Evolutionary conservation across 2,113 vertebrate genomes (phyloP).

Genomic region (Erythrolamprus reginae): DNA sequence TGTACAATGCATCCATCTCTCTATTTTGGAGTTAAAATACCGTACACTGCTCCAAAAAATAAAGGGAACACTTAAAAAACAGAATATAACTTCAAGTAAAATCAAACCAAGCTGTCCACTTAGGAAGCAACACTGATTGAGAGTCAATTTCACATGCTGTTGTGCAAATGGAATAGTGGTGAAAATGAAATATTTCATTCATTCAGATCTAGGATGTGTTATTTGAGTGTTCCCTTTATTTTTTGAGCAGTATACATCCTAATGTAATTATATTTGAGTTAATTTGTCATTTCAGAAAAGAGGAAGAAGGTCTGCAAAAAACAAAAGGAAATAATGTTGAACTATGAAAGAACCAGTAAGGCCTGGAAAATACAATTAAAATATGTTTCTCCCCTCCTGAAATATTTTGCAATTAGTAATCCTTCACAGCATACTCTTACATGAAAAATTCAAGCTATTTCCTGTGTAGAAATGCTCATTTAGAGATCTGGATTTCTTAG

Average conservation of each 20-base stretch:
- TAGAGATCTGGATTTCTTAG: background rate
- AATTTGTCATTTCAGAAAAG: background rate
- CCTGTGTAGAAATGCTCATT: slow-evolving; percentile 2
- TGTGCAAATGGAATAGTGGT: too few species aligned
- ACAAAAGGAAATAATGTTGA: background rate
- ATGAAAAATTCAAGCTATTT: slow-evolving; percentile 1
- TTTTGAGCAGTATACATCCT: too few species aligned
- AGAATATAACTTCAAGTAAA: too few species aligned
- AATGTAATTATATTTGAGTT: background rate
- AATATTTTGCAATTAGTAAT: background rate
- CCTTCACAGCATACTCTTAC: background rate
- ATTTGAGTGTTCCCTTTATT: too few species aligned
- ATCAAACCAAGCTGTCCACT: too few species aligned
- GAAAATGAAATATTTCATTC: too few species aligned
- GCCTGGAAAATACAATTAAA: background rate
- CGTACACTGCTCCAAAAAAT: too few species aligned
- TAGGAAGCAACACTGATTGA: too few species aligned
- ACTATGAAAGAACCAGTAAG: background rate
- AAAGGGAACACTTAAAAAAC: too few species aligned
- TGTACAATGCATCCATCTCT: background rate
- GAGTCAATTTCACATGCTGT: too few species aligned
- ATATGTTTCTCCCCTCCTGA: background rate
- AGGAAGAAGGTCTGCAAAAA: background rate
- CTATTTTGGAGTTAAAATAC: background rate
- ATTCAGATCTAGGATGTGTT: too few species aligned